Evolutionary conservation across 2,797 vertebrate genomes (phyloP).

Genomic region (Bradypus variegatus): DNA sequence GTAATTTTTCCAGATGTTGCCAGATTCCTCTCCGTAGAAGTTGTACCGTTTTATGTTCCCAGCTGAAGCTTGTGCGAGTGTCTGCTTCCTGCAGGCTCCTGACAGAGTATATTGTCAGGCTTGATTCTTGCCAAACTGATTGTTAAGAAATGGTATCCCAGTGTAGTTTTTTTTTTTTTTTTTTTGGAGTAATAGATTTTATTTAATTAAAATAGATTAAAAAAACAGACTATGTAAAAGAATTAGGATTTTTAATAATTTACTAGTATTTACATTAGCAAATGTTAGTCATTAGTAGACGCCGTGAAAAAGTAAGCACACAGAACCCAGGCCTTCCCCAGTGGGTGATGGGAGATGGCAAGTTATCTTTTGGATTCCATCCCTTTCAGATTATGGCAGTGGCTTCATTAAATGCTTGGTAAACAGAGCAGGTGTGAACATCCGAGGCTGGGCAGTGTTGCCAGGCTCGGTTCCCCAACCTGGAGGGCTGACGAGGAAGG

Average conservation of each 20-base stretch:
- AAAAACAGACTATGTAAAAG: slow-evolving; percentile 78
- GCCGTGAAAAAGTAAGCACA: slow-evolving; percentile 45
- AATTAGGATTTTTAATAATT: slow-evolving; percentile 82
- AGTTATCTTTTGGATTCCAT: background rate
- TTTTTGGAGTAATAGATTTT: slow-evolving; percentile 70
- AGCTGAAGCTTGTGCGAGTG: background rate
- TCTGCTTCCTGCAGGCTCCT: background rate
- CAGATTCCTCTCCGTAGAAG: background rate
- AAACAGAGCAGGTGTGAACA: background rate
- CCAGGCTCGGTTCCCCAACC: background rate
- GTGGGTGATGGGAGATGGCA: background rate
- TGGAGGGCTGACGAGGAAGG: background rate
- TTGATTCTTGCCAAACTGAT: background rate
- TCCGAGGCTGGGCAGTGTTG: slow-evolving; percentile 13
- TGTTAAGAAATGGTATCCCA: background rate
- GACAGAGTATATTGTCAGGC: background rate
- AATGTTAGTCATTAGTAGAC: slow-evolving; percentile 69
- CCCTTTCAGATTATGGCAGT: slow-evolving; percentile 30
- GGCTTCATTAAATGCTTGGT: background rate
- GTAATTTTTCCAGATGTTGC: background rate
- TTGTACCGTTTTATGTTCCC: background rate
- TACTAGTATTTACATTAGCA: slow-evolving; percentile 80
- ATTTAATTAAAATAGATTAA: slow-evolving; percentile 82
- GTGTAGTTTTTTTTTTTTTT: background rate
- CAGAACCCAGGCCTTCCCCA: slow-evolving; percentile 28